These are phyloP conservation scores for Dendrolimus pini DNA, from an alignment of 2,888 invertebrate genomes.

Conservation along the genomic window DNA sequence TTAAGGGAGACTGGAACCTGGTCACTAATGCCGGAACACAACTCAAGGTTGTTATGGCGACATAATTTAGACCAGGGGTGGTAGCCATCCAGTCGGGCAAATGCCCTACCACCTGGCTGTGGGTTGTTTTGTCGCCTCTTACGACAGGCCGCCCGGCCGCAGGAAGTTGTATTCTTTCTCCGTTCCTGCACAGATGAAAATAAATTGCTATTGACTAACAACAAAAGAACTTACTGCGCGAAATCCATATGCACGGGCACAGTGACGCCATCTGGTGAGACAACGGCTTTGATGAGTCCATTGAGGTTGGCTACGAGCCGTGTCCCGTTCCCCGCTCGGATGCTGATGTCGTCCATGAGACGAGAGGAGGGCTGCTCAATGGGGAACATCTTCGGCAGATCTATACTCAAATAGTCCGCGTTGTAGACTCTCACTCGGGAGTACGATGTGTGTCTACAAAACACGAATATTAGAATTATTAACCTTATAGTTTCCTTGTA, in stretches of 20 bases:
- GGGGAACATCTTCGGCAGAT: conserved; percentile 62
- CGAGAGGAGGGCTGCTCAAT: conserved; percentile 45
- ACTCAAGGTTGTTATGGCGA: no score
- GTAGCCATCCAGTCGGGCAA: no score
- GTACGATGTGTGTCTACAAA: conserved; percentile 62
- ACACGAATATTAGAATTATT: background rate
- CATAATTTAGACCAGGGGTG: no score
- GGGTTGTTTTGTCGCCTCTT: no score
- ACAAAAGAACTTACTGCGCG: conserved; percentile 77
- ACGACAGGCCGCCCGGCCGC: no score
- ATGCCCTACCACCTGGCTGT: no score
- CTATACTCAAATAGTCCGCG: conserved; percentile 59
- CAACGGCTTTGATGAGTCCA: conserved; percentile 85
- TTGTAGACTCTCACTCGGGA: conserved; percentile 75
- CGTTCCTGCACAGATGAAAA: no score
- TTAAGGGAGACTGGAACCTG: no score
- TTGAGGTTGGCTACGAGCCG: conserved; percentile 79
- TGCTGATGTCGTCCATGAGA: conserved; percentile 44
- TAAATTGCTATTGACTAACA: no score
- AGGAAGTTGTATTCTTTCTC: no score
- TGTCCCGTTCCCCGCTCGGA: conserved; percentile 46
- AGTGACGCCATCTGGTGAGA: conserved; percentile 39
- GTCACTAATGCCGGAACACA: no score
- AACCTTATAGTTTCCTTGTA: no score
- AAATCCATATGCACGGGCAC: conserved; percentile 85